Conservation (phyloP, 2,113 vertebrate species). For the Phalacrocorax pelagicus region DNA sequence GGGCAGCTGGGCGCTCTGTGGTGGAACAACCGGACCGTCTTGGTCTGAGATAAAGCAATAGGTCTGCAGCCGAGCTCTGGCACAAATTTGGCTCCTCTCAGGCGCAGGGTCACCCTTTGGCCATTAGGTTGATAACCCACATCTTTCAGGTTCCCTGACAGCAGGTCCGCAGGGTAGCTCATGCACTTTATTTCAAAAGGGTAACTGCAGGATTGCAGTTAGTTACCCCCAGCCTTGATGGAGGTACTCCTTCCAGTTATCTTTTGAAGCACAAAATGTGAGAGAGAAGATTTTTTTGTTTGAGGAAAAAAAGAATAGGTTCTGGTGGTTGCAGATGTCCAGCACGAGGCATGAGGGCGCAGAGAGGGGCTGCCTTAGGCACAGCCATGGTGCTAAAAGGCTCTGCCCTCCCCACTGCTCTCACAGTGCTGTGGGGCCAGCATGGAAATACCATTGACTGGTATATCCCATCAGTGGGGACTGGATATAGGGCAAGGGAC, state of each 20-base stretch:
- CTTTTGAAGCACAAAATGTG: neutral
- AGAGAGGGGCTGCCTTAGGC: neutral
- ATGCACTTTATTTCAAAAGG: neutral
- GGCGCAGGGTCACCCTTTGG: too few species aligned
- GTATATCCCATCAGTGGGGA: rapidly evolving
- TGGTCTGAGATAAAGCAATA: neutral
- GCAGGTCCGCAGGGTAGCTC: neutral
- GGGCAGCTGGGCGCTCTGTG: neutral
- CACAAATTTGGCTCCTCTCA: neutral
- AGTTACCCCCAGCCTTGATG: neutral
- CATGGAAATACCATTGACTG: neutral
- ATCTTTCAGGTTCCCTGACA: neutral
- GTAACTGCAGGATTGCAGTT: neutral
- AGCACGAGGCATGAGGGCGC: neutral
- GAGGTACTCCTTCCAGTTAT: neutral
- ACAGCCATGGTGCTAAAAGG: too few species aligned
- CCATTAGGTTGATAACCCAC: neutral
- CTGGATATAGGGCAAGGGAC: neutral
- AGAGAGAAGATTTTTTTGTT: neutral
- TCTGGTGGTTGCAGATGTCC: neutral
- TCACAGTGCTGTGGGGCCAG: neutral
- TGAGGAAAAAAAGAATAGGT: neutral
- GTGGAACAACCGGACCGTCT: neutral
- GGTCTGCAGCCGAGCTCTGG: neutral
- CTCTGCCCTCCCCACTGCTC: neutral